Base-by-base conservation (phyloP, 2,113 vertebrate genomes). In the Otocyon megalotis region DNA sequence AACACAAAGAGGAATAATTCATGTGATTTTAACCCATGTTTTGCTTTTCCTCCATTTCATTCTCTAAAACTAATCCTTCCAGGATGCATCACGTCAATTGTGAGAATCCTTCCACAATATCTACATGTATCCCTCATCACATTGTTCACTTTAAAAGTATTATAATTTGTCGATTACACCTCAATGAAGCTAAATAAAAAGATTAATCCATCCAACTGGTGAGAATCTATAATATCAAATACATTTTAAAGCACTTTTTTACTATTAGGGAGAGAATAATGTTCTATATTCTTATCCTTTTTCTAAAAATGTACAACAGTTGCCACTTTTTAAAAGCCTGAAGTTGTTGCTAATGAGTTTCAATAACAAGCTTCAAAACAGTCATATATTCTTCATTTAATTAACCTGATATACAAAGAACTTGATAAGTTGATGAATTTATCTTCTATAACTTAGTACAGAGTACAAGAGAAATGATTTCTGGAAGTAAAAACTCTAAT, bases 11-110 rank as follows among this genome's bases (percentile, higher is more conserved):
- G 48, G 76, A 95, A 79, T 48, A 20, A 56, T 58, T 67, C 26
- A 0, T 58, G 7, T 69, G 58, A 79, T 67, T 63, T 69, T 72
- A 94, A 76, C n/a, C 10, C 50, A 69, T 63, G 15, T 22, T 96
- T 96, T 95, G 19, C 2, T 77, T 93, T 94, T 91, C 54, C 82
- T 82, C 60, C 43, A 26, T 77, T 93, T 95, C 60, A 77, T 91
- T 7, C 30, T 95, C 43, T 71, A 74, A 94, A 94, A 85, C 8
- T 4, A 88, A 62, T 63, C 50, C 28, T 20, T 43, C 56, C 79
- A 35, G 26, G 16, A 65, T 67, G 35, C 1, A 0, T 54, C 74
- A 88, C 56, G 56, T 82, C 2, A 2, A 10, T 5, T 67, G 15
- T 67, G 37, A 62, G 24, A 89, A 48, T 89, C 35, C 32, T 88